These are phyloP conservation scores for Phania funesta DNA, from an alignment of 2,888 invertebrate genomes.

Conservation along the genomic window DNA sequence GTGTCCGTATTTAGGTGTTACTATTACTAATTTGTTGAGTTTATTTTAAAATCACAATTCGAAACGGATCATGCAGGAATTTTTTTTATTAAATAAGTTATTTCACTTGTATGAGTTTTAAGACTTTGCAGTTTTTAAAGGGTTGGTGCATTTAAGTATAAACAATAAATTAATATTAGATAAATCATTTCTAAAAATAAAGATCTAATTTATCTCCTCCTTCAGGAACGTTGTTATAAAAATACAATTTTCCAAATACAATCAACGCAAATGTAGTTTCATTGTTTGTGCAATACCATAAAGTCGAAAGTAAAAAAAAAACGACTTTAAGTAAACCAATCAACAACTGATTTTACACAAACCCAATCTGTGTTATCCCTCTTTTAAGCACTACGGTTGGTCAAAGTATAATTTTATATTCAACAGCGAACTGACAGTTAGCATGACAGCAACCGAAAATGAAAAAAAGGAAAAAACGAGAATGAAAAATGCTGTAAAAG, in stretches of 20 bases:
- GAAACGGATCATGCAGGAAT: too few species aligned
- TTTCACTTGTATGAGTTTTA: too few species aligned
- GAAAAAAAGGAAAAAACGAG: background rate
- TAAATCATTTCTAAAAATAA: too few species aligned
- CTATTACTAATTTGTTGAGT: too few species aligned
- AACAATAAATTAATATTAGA: too few species aligned
- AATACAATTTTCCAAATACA: conserved; percentile 33
- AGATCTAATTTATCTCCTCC: conserved; percentile 19
- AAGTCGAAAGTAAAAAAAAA: conserved; percentile 18
- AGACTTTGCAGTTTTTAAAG: too few species aligned
- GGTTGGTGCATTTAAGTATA: too few species aligned
- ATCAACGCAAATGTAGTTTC: conserved; percentile 27
- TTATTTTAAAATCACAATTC: too few species aligned
- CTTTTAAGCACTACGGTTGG: conserved; percentile 60
- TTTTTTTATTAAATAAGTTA: too few species aligned
- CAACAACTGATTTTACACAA: conserved; percentile 64
- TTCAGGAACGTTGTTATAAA: conserved; percentile 4
- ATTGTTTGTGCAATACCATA: conserved; percentile 27
- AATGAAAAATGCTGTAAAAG: conserved; percentile 4
- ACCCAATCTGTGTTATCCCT: conserved; percentile 58
- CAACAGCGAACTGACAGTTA: conserved; percentile 54
- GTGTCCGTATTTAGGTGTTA: too few species aligned
- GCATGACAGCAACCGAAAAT: conserved; percentile 52
- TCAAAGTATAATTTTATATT: conserved; percentile 50
- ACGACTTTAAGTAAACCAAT: conserved; percentile 61